phyloP scores from a whole-genome alignment of 2,888 invertebrate genomes.

The Drosophila antonietae region DNA sequence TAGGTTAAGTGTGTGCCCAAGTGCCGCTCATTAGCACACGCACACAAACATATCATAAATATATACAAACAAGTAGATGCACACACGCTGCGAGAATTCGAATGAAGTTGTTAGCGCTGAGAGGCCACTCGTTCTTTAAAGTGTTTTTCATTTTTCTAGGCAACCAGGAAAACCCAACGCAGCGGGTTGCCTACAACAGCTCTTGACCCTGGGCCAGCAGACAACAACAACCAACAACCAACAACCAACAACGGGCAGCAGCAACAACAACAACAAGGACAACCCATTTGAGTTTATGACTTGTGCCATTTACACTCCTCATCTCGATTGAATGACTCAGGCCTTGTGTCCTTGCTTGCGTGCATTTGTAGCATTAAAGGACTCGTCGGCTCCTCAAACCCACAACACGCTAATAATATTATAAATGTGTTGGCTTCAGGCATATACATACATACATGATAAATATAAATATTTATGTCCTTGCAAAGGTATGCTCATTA shows the following conservation, averaged over 20 bases:
- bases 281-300: slow-evolving; percentile 60
- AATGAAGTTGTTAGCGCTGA: slow-evolving; percentile 53
- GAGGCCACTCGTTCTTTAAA: slow-evolving; percentile 53
- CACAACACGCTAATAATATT: slow-evolving; percentile 58
- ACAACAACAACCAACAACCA: slow-evolving; percentile 19
- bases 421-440: slow-evolving; percentile 51
- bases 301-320: slow-evolving; percentile 66
- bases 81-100: slow-evolving; percentile 33
- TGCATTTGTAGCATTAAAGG: slow-evolving; percentile 66
- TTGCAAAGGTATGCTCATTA: background rate
- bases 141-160: slow-evolving; percentile 40
- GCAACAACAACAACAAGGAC: slow-evolving; percentile 11
- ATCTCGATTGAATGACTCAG: slow-evolving; percentile 63
- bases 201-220: slow-evolving; percentile 59
- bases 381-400: slow-evolving; percentile 10
- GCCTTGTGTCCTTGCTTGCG: slow-evolving; percentile 50
- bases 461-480: background rate
- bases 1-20: slow-evolving; percentile 67
- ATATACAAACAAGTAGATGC: slow-evolving; percentile 11
- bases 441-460: background rate
- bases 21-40: slow-evolving; percentile 68
- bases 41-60: slow-evolving; percentile 36
- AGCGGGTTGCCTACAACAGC: slow-evolving; percentile 49
- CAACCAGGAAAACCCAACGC: slow-evolving; percentile 50
- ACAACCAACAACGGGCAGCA: slow-evolving; percentile 5